A percentile compares a stretch with the other conserved stretches of the same genome.
Evolutionary conservation across 2,113 vertebrate species (phyloP).

Genomic region (Geococcyx californianus): DNA sequence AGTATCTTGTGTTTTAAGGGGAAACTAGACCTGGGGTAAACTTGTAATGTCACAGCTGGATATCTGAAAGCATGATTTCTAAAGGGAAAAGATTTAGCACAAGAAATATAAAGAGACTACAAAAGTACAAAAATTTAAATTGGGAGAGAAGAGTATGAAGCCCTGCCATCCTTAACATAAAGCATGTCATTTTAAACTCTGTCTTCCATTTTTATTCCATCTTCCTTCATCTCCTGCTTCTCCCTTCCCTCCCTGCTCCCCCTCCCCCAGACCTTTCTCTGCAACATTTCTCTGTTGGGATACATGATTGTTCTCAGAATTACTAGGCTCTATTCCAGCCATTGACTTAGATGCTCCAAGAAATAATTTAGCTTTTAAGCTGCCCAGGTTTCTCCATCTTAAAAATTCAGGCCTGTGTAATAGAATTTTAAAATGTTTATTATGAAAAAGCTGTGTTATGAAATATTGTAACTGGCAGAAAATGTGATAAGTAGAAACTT

Average conservation of each 20-base stretch:
- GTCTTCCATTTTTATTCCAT: neutral
- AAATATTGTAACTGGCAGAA: neutral
- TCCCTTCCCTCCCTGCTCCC: neutral
- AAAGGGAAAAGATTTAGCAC: conserved; percentile 5
- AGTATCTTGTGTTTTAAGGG: neutral
- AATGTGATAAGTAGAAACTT: neutral
- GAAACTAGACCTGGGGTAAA: neutral
- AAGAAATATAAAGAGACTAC: conserved; percentile 15
- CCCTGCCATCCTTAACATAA: neutral
- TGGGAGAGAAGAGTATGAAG: neutral
- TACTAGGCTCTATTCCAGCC: neutral
- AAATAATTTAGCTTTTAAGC: neutral
- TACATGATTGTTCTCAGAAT: neutral
- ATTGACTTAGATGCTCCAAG: neutral
- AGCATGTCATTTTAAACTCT: neutral
- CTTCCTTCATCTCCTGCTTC: neutral
- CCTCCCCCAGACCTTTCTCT: neutral
- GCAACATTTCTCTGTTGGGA: neutral
- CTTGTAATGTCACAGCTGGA: neutral
- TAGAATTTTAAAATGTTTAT: neutral
- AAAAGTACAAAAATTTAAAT: conserved; percentile 10
- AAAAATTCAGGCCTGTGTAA: neutral
- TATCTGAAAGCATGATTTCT: conserved; percentile 49
- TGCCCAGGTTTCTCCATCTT: neutral
- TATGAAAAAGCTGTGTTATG: neutral